Evolutionary conservation across 1,140 invertebrate species (phyloP).

Genomic region (Drosophila nigrodunni): DNA sequence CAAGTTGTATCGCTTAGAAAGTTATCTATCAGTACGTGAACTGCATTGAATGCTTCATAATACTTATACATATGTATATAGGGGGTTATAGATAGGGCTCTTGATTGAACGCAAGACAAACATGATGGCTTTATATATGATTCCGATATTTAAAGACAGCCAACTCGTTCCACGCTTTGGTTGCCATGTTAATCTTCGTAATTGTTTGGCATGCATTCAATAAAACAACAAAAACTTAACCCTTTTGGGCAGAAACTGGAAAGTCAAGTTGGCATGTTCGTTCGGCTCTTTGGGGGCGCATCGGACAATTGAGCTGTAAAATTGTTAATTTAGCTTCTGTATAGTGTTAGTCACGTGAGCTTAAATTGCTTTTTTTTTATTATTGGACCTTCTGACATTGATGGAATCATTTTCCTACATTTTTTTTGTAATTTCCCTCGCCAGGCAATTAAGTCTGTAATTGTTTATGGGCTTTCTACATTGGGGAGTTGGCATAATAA

Average conservation of each 20-base stretch:
- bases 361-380: slow-evolving; percentile 59
- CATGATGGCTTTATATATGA: slow-evolving; percentile 30
- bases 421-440: slow-evolving; percentile 10
- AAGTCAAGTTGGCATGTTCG: slow-evolving; percentile 27
- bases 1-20: slow-evolving; percentile 46
- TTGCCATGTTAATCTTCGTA: slow-evolving; percentile 74
- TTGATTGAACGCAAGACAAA: slow-evolving; percentile 24
- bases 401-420: slow-evolving; percentile 7
- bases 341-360: slow-evolving; percentile 76
- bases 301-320: slow-evolving; percentile 65
- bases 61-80: background rate
- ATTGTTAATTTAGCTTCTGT: slow-evolving; percentile 80
- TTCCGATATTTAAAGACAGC: background rate
- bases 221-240: background rate
- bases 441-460: slow-evolving; percentile 23
- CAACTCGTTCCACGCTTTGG: slow-evolving; percentile 33
- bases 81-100: background rate
- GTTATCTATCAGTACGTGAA: slow-evolving; percentile 75
- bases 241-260: slow-evolving; percentile 11
- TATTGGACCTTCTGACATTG: slow-evolving; percentile 12
- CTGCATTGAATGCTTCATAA: slow-evolving; percentile 58
- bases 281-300: slow-evolving; percentile 17
- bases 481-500: slow-evolving; percentile 6
- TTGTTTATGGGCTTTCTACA: slow-evolving; percentile 16
- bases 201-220: slow-evolving; percentile 64